Conservation (phyloP, 2,113 vertebrate species). For the Cryptoleucopteryx plumbea region DNA sequence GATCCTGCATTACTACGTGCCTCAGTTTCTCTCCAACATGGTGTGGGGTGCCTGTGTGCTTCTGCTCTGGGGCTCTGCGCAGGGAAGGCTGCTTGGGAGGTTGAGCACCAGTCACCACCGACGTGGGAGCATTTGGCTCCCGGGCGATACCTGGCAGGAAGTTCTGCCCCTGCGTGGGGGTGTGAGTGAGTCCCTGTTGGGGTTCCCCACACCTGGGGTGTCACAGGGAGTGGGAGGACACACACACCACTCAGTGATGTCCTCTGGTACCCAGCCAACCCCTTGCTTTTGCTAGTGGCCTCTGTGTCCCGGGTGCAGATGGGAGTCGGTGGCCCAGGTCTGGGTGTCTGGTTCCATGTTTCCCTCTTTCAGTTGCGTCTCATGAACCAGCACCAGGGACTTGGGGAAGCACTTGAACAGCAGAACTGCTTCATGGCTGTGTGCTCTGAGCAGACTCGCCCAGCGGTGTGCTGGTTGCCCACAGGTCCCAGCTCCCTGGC, state of each 20-base stretch:
- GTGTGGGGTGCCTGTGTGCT: neutral
- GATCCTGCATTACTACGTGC: fast-evolving
- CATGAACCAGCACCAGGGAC: fast-evolving
- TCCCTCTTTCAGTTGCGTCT: neutral
- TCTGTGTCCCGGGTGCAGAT: neutral
- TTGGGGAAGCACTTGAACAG: neutral
- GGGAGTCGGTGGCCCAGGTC: neutral
- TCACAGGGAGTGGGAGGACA: neutral
- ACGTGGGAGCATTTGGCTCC: fast-evolving
- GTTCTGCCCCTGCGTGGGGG: neutral
- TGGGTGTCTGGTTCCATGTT: neutral
- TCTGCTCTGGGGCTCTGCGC: fast-evolving
- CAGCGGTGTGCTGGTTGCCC: fast-evolving
- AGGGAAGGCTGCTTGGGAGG: neutral
- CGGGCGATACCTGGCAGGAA: neutral
- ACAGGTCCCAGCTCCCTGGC: neutral
- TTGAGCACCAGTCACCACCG: fast-evolving
- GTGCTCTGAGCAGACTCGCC: neutral
- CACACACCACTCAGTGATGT: fast-evolving
- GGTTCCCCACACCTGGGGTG: neutral
- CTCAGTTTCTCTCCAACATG: neutral
- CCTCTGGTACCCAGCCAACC: neutral
- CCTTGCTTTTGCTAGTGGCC: neutral
- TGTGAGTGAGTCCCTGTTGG: neutral
- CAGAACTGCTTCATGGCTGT: neutral